These are phyloP conservation scores for Henicopernis longicauda DNA, from an alignment of 2,113 vertebrate genomes.

Conservation along the genomic window DNA sequence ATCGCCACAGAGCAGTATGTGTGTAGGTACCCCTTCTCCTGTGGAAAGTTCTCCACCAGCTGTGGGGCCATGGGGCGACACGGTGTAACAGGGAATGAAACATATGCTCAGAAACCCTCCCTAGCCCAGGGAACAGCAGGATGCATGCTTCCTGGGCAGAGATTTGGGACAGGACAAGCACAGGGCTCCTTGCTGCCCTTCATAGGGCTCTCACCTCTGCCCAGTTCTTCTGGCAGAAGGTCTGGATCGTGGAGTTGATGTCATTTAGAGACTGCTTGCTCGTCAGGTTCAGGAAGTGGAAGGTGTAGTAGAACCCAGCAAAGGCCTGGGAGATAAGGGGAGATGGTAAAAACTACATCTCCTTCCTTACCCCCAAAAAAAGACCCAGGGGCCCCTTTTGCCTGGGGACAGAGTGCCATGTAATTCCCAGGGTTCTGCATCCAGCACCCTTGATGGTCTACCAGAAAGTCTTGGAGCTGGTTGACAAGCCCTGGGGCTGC, in stretches of 20 bases:
- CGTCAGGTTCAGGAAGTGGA: slow-evolving; percentile 79
- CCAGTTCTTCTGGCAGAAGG: slow-evolving; percentile 76
- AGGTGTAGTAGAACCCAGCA: slow-evolving; percentile 78
- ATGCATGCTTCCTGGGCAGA: not conserved
- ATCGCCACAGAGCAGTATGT: slow-evolving; percentile 77
- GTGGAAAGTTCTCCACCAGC: not conserved
- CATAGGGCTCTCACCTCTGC: slow-evolving; percentile 49
- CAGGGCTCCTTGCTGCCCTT: not conserved
- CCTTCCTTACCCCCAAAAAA: not conserved
- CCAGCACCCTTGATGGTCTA: not conserved
- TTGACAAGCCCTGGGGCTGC: not conserved
- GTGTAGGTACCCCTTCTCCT: slow-evolving; percentile 4
- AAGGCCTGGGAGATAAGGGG: slow-evolving; percentile 68
- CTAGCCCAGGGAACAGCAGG: not conserved
- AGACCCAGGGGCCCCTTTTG: too few species aligned
- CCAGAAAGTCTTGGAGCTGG: not conserved
- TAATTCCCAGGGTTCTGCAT: not conserved
- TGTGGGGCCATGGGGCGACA: not conserved
- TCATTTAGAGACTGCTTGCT: slow-evolving; percentile 43
- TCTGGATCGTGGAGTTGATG: slow-evolving; percentile 38
- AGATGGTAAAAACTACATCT: not conserved
- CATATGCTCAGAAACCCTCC: not conserved
- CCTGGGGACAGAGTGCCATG: not conserved
- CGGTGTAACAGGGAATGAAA: not conserved
- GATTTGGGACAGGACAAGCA: not conserved